Conservation (phyloP, 1,140 invertebrate species). For the Elysia chlorotica region DNA sequence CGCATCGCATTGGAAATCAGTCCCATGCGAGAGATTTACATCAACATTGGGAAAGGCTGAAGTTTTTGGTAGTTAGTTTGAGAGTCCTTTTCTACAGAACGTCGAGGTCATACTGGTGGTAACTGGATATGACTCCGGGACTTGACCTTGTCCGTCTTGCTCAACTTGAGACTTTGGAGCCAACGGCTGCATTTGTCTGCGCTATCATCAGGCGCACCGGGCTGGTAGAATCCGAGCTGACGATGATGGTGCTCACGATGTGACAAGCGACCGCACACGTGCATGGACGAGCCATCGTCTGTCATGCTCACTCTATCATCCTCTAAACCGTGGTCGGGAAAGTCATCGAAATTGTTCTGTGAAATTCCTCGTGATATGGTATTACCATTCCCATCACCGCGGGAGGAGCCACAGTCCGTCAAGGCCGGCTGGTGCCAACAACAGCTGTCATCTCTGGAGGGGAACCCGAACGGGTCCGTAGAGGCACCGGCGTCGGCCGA, state of each 20-base stretch:
- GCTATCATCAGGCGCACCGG: slow-evolving; percentile 26
- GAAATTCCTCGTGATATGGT: too few relatives aligned
- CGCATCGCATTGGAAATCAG: too few relatives aligned
- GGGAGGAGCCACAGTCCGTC: neutral
- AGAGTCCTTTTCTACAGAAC: too few relatives aligned
- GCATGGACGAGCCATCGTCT: slow-evolving; percentile 17
- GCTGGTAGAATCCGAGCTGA: slow-evolving; percentile 8
- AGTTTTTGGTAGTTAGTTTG: too few relatives aligned
- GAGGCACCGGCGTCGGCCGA: slow-evolving; percentile 28
- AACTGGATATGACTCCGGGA: slow-evolving; percentile 45
- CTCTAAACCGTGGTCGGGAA: slow-evolving; percentile 5
- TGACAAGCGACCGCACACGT: slow-evolving; percentile 15
- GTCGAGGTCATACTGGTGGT: slow-evolving; percentile 39
- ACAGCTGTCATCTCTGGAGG: slow-evolving; percentile 28
- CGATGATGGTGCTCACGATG: slow-evolving; percentile 10
- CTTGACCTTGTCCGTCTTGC: slow-evolving; percentile 39
- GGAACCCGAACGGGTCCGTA: neutral
- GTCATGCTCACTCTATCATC: slow-evolving; percentile 25
- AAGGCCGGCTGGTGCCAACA: slow-evolving; percentile 8
- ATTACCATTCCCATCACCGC: neutral
- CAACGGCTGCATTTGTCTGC: slow-evolving; percentile 44
- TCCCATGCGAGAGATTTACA: too few relatives aligned
- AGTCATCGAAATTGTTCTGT: neutral
- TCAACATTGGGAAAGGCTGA: too few relatives aligned
- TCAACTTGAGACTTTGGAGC: slow-evolving; percentile 41